Evolutionary conservation across 1,140 invertebrate genomes (phyloP).

Genomic region (Lepidostoma basale): DNA sequence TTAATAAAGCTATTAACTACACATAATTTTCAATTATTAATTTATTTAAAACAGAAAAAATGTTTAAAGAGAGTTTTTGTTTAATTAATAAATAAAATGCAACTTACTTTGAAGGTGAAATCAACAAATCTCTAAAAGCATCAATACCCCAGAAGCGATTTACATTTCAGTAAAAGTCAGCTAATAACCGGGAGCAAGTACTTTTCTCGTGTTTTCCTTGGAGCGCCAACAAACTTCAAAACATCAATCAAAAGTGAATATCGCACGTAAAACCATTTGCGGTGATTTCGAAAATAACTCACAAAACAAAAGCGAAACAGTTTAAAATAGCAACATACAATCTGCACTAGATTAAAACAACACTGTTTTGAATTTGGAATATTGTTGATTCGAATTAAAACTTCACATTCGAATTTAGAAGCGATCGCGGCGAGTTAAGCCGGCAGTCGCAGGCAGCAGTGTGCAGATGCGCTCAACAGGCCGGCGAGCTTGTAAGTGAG

Average conservation of each 20-base stretch:
- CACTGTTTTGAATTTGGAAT: background rate
- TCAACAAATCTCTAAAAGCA: background rate
- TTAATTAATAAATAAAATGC: background rate
- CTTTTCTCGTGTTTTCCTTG: background rate
- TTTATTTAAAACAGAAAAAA: no score
- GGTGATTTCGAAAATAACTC: background rate
- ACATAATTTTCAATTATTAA: no score
- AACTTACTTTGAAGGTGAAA: constrained; percentile 13
- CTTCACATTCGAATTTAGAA: background rate
- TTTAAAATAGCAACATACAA: background rate
- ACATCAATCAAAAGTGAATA: background rate
- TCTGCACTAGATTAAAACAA: background rate
- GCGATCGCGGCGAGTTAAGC: background rate
- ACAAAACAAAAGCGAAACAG: background rate
- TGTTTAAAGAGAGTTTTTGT: no score
- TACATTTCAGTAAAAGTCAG: background rate
- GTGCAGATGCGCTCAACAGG: constrained; percentile 26
- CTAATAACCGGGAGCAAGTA: background rate
- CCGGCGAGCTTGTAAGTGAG: constrained; percentile 26
- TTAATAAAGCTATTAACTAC: no score
- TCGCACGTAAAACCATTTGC: background rate
- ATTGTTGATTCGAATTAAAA: background rate
- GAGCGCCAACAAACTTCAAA: background rate
- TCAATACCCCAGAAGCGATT: background rate
- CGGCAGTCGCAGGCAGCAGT: background rate